A percentile compares a stretch with the other conserved stretches of the same genome.
Conservation (phyloP, 2,888 invertebrate species). For the Byasa hedistus region DNA sequence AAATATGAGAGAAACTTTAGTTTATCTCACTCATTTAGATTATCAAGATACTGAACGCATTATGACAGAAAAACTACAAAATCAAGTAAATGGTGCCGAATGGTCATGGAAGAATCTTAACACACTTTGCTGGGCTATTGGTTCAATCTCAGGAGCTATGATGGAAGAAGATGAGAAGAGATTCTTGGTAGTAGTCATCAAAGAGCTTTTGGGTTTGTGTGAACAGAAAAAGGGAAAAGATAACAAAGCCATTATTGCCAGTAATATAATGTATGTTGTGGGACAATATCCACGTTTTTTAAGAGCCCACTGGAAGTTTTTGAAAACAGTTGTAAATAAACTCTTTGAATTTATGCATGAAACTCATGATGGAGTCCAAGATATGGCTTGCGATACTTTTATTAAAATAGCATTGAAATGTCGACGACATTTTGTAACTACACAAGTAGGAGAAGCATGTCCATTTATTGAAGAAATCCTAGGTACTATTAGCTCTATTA, state of each 20-base stretch:
- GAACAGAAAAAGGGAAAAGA: slow-evolving; percentile 99
- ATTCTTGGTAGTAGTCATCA: slow-evolving; percentile 99
- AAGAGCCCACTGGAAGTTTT: slow-evolving; percentile 99
- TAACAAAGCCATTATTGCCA: slow-evolving; percentile 99
- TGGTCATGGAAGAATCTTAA: slow-evolving; percentile 99
- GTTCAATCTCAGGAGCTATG: slow-evolving; percentile 99
- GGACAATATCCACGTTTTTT: slow-evolving; percentile 99
- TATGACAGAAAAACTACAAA: slow-evolving; percentile 98
- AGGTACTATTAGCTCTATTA: slow-evolving; percentile 96
- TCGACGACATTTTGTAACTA: slow-evolving; percentile 97
- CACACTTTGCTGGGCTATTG: slow-evolving; percentile 99
- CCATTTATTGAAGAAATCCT: slow-evolving; percentile 99
- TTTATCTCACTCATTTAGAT: slow-evolving; percentile 99
- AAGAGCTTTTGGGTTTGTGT: slow-evolving; percentile 97
- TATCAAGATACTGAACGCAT: slow-evolving; percentile 98
- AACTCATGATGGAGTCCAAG: slow-evolving; percentile 99
- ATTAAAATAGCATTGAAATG: slow-evolving; percentile 99
- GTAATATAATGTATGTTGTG: slow-evolving; percentile 99
- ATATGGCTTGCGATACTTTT: slow-evolving; percentile 99
- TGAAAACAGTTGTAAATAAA: slow-evolving; percentile 99
- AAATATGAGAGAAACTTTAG: slow-evolving; percentile 98
- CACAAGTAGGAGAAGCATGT: slow-evolving; percentile 96
- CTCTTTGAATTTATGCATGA: slow-evolving; percentile 99
- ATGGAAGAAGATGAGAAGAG: slow-evolving; percentile 99
- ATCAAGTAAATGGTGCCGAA: slow-evolving; percentile 98